phyloP scores from a whole-genome alignment of 2,113 vertebrate genomes.

The Columba janthina region DNA sequence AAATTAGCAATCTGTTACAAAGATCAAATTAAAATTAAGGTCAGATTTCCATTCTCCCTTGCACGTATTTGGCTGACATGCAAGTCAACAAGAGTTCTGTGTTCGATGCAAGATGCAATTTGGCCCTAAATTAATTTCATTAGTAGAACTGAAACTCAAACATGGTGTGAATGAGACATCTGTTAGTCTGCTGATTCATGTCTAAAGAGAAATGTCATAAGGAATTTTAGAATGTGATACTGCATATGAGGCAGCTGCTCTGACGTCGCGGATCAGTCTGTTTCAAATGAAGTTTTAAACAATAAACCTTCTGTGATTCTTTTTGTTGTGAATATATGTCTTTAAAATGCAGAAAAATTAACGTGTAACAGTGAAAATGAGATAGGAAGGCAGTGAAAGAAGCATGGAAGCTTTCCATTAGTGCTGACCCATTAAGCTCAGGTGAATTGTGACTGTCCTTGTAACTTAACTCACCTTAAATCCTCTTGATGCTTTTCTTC shows the following conservation, averaged over 20 bases:
- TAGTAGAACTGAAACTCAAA: slow-evolving; percentile 64
- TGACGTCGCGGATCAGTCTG: slow-evolving; percentile 42
- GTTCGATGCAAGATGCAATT: slow-evolving; percentile 47
- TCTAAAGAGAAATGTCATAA: slow-evolving; percentile 67
- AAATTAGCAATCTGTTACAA: slow-evolving; percentile 51
- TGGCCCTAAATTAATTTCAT: slow-evolving; percentile 69
- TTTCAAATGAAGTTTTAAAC: slow-evolving; percentile 26
- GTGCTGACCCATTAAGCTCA: not conserved
- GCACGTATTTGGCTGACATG: slow-evolving; percentile 27
- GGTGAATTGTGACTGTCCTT: not conserved
- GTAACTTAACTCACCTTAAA: not conserved
- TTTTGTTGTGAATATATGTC: not conserved
- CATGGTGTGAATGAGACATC: slow-evolving; percentile 72
- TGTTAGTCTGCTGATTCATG: slow-evolving; percentile 65
- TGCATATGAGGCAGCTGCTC: slow-evolving; percentile 54
- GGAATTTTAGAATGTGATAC: slow-evolving; percentile 52
- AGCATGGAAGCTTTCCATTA: not conserved
- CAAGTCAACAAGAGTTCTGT: slow-evolving; percentile 49
- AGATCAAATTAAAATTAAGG: slow-evolving; percentile 45
- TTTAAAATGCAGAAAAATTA: not conserved
- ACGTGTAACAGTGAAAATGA: not conserved
- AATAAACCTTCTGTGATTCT: slow-evolving; percentile 37
- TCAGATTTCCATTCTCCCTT: slow-evolving; percentile 37
- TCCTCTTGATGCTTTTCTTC: not conserved
- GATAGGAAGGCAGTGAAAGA: not conserved